Base-by-base conservation (phyloP, 2,888 invertebrate genomes). In the Andrena camellia region DNA sequence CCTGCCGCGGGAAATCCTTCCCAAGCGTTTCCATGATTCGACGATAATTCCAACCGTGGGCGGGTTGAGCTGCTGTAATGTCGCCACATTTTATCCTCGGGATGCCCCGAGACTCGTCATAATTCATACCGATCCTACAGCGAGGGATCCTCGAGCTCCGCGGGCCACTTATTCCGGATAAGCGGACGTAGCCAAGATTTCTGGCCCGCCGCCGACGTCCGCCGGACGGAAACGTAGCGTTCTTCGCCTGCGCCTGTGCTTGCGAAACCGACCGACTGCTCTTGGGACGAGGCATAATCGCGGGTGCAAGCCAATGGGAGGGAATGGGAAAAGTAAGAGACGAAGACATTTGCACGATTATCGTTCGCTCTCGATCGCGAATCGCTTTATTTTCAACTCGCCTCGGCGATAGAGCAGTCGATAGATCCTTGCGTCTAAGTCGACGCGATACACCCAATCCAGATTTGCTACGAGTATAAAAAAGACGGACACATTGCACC, bases 111-210 rank as follows among this genome's bases (percentile, higher is more conserved):
- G 78, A 77, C 78, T 10, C 20, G 31, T 52, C 72, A 84, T 87
- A 86, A 86, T 76, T 87, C 78, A 84, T 72, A 29, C 50, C 35
- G 69, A 85, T 86, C 63, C 64, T 17, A 29, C 26, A 10, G 3
- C 52, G 64, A 75, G 59, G 59, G 64, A 83, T 84, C 72, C 29
- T 29, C 63, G n/a, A 54, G 72, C 57, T 67, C 70, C 35, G 26
- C 29, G 62, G 13, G 29, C 74, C 63, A 77, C 81, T 85, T 85
- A 86, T 83, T 72, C 67, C 5, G 76, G 86, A 86, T 85, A 74
- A 86, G 76, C 62, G 48, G 35, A 33, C 50, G n/a, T 50, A 10
- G 48, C 68, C 26, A 54, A 73, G 74, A 73, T 86, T 82, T 62
- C 78, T 63, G 68, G 64, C 57, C 48, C 26, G 48, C 66, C 29